A percentile compares a stretch with the other conserved stretches of the same genome.
These are phyloP conservation scores for Rhinella marina DNA, from an alignment of 2,797 vertebrate species.

Conservation along the genomic window DNA sequence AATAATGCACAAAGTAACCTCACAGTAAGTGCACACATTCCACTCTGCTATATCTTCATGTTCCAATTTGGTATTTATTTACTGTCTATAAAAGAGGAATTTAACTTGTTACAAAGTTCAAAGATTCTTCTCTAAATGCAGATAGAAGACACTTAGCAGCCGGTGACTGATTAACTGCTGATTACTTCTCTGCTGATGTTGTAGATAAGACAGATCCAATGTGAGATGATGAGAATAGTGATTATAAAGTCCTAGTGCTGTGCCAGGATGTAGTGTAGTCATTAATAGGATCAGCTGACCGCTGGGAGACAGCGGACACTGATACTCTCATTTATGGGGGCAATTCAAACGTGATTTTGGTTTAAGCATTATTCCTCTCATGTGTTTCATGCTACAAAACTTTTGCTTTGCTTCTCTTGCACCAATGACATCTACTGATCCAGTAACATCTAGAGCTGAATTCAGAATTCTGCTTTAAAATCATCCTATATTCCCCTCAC, in stretches of 20 bases:
- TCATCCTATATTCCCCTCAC: not conserved
- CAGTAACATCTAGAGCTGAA: not conserved
- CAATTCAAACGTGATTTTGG: not conserved
- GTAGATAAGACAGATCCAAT: slow-evolving; percentile 7
- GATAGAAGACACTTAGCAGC: not conserved
- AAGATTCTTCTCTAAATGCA: slow-evolving; percentile 47
- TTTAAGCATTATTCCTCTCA: not conserved
- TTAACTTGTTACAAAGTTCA: slow-evolving; percentile 67
- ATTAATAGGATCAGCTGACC: not conserved
- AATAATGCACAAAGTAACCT: too few species aligned
- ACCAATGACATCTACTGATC: not conserved
- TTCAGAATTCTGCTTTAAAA: not conserved
- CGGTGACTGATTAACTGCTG: slow-evolving; percentile 52
- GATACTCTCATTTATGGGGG: not conserved
- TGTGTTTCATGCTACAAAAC: too few species aligned
- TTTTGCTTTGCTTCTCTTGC: not conserved
- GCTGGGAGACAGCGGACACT: not conserved
- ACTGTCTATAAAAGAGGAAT: slow-evolving; percentile 7
- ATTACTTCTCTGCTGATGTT: not conserved
- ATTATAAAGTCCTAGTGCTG: not conserved
- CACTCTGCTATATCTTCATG: not conserved
- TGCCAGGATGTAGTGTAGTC: not conserved
- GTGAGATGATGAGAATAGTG: not conserved
- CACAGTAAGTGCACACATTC: not conserved
- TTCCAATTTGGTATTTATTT: not conserved